These are phyloP conservation scores for Trilocha varians DNA, from an alignment of 2,888 invertebrate genomes.

Conservation along the genomic window DNA sequence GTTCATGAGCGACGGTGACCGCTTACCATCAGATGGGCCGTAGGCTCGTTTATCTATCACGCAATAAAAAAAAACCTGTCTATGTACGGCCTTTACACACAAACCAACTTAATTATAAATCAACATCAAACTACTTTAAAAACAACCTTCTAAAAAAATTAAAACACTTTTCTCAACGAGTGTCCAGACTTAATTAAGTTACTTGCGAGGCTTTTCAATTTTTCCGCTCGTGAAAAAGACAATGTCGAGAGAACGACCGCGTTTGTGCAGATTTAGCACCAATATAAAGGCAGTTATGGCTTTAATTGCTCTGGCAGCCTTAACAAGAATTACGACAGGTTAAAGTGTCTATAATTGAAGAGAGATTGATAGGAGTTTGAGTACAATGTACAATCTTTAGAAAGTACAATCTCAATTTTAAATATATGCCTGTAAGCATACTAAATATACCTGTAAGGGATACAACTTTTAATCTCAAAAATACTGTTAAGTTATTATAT, in stretches of 20 bases:
- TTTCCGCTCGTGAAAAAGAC: conserved; percentile 4
- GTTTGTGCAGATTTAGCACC: background rate
- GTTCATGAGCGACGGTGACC: no score
- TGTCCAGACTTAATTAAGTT: conserved; percentile 6
- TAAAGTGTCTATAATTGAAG: background rate
- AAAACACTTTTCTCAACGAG: conserved; percentile 1
- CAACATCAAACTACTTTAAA: no score
- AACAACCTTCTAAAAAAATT: background rate
- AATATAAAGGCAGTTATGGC: background rate
- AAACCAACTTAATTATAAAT: no score
- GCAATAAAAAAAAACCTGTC: no score
- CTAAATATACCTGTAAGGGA: no score
- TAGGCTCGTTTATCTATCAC: no score
- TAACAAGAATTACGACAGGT: background rate
- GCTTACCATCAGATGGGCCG: no score
- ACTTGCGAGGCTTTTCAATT: conserved; percentile 3
- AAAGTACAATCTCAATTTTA: background rate
- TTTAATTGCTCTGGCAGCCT: background rate
- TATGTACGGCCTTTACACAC: no score
- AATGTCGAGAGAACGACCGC: background rate
- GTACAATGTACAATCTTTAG: background rate
- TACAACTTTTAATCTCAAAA: no score
- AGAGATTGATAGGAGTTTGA: background rate
- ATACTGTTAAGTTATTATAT: no score
- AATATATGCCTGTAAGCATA: no score